Percentiles rank a stretch among this genome's conserved stretches.
Conservation (phyloP, 2,113 vertebrate species). For the Phalacrocorax pelagicus region DNA sequence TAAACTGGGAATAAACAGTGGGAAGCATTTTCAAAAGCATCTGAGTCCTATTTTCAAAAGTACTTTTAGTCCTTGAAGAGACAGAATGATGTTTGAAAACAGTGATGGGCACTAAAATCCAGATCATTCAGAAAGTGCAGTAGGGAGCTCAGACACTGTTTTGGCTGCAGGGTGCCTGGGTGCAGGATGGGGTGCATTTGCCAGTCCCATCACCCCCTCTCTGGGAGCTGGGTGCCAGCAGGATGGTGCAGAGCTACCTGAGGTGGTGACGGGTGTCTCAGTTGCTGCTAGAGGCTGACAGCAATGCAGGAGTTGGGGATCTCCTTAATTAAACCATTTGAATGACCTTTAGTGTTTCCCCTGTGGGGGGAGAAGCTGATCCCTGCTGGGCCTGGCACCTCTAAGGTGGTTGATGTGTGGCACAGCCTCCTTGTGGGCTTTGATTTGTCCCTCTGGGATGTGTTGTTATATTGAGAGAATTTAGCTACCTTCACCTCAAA, state of each 20-base stretch:
- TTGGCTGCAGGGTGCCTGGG: fast-evolving
- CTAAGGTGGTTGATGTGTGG: not conserved
- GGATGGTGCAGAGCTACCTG: not conserved
- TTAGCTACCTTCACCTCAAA: not conserved
- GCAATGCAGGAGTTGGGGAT: fast-evolving
- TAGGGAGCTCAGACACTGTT: not conserved
- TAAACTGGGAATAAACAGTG: not conserved
- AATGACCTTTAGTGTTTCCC: not conserved
- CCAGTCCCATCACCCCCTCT: too few relatives aligned
- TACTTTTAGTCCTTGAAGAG: not conserved
- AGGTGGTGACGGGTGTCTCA: fast-evolving
- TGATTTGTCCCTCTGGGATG: not conserved
- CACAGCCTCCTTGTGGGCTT: not conserved
- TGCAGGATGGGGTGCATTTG: not conserved
- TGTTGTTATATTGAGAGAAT: not conserved
- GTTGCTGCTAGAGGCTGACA: not conserved
- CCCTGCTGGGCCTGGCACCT: not conserved
- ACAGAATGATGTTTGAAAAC: not conserved
- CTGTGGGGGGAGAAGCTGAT: fast-evolving
- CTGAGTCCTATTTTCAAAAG: not conserved
- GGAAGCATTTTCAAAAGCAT: not conserved
- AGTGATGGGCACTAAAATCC: not conserved
- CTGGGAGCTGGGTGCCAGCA: fast-evolving
- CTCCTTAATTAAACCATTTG: not conserved
- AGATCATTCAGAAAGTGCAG: fast-evolving